phyloP scores from a whole-genome alignment of 2,888 invertebrate species.

The Pristionchus japonicus region DNA sequence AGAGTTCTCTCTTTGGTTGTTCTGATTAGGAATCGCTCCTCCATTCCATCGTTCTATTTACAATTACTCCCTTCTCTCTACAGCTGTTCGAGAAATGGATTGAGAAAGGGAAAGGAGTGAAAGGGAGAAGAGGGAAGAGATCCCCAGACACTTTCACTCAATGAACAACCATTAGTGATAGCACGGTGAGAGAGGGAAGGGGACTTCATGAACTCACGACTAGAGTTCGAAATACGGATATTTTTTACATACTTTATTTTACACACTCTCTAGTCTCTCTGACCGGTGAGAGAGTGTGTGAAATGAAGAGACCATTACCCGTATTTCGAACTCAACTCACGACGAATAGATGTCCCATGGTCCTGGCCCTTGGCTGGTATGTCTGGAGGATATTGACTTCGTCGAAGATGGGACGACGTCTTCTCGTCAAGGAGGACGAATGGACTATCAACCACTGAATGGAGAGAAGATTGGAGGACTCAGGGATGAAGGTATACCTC shows the following conservation, averaged over 20 bases:
- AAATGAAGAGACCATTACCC: too few relatives aligned
- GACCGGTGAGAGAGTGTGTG: too few relatives aligned
- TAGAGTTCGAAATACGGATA: too few relatives aligned
- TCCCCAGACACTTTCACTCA: neutral
- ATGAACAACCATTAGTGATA: neutral
- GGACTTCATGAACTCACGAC: neutral
- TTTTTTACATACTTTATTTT: too few relatives aligned
- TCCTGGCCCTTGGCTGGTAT: conserved; percentile 67
- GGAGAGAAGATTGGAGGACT: neutral
- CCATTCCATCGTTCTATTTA: conserved; percentile 19
- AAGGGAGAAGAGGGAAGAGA: neutral
- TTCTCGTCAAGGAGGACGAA: conserved; percentile 58
- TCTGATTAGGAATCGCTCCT: neutral
- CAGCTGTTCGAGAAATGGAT: conserved; percentile 8
- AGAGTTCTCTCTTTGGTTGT: neutral
- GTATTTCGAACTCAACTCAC: conserved; percentile 13
- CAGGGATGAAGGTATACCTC: neutral
- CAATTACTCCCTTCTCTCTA: neutral
- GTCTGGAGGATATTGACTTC: conserved; percentile 70
- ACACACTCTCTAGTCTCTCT: too few relatives aligned
- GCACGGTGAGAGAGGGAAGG: neutral
- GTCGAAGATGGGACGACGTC: conserved; percentile 66
- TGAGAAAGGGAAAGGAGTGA: neutral
- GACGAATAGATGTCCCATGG: conserved; percentile 66
- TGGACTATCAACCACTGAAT: conserved; percentile 64